These are phyloP conservation scores for Crotalus helleri DNA, from an alignment of 2,113 vertebrate species.

Conservation along the genomic window DNA sequence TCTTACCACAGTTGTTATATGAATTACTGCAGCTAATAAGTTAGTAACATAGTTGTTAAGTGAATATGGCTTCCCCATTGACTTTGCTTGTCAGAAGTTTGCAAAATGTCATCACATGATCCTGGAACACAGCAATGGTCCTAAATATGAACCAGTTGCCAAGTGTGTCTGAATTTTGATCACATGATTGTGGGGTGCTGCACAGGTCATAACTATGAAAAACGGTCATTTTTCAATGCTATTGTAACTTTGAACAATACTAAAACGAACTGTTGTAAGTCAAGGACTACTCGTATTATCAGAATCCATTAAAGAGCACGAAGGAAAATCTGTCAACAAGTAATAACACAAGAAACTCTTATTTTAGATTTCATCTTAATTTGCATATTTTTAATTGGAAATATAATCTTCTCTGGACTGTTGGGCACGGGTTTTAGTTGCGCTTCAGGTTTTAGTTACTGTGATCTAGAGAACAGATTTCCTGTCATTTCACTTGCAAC, in stretches of 20 bases:
- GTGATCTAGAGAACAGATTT: not conserved
- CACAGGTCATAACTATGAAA: not conserved
- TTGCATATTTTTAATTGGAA: not conserved
- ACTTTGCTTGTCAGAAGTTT: not conserved
- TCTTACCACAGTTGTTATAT: not conserved
- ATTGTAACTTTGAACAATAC: not conserved
- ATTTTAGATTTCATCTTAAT: not conserved
- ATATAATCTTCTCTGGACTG: not conserved
- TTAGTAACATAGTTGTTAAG: not conserved
- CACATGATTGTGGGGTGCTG: too few relatives aligned
- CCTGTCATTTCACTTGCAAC: not conserved
- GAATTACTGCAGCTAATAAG: not conserved
- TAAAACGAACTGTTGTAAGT: not conserved
- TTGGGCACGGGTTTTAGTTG: not conserved
- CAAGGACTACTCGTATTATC: not conserved
- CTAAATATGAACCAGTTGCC: not conserved
- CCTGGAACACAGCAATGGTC: not conserved
- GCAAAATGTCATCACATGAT: not conserved
- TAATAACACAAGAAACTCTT: not conserved
- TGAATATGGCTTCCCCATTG: not conserved
- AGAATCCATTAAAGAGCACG: not conserved
- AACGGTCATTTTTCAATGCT: not conserved
- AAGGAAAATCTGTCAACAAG: not conserved
- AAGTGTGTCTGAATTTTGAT: not conserved
- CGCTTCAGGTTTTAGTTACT: not conserved